Evolutionary conservation across 2,113 vertebrate species (phyloP).

Genomic region (Anarhynchus alexandrinus): DNA sequence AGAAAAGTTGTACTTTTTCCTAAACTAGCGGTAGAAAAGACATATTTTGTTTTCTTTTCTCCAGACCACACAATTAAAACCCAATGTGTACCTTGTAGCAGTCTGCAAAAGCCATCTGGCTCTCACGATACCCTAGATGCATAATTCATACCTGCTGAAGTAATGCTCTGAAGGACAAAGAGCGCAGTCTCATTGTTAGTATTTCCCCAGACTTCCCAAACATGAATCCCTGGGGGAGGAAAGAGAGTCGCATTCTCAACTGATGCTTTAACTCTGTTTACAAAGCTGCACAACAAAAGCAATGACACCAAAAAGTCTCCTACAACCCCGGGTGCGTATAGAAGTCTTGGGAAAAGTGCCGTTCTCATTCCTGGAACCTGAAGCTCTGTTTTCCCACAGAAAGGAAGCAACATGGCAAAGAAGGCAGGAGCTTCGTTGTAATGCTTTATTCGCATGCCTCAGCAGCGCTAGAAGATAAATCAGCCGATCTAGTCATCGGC

Average conservation of each 20-base stretch:
- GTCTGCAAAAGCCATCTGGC: background rate
- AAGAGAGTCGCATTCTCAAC: background rate
- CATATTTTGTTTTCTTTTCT: background rate
- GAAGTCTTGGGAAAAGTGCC: background rate
- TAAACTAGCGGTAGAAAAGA: background rate
- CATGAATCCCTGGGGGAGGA: conserved; percentile 68
- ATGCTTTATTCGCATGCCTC: background rate
- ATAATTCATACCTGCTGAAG: conserved; percentile 72
- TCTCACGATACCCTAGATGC: background rate
- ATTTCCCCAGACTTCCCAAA: conserved; percentile 77
- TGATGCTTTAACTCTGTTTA: background rate
- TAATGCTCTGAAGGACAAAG: conserved; percentile 69
- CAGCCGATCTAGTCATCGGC: background rate
- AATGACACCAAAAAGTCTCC: background rate
- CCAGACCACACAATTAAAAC: background rate
- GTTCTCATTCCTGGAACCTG: background rate
- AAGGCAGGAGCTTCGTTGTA: background rate
- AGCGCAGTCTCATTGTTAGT: conserved; percentile 71
- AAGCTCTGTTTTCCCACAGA: background rate
- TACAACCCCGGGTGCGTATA: background rate
- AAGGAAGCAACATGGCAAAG: background rate
- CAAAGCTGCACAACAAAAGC: background rate
- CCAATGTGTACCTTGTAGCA: background rate
- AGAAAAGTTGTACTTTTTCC: background rate
- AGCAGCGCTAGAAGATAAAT: background rate